Evolutionary conservation across 1,140 invertebrate species (phyloP).

Genomic region (Heliconius himera): DNA sequence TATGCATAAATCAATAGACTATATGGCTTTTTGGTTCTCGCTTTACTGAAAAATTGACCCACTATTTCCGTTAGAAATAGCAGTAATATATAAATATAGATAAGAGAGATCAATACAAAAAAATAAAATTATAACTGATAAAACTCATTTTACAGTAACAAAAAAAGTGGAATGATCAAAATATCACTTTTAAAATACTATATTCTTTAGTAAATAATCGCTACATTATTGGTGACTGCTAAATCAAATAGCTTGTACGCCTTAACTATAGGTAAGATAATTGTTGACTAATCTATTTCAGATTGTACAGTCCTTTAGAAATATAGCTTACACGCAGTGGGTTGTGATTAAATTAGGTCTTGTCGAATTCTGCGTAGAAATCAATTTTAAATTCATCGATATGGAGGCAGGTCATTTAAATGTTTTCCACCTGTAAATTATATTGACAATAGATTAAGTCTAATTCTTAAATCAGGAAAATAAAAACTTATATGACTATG

Average conservation of each 20-base stretch:
- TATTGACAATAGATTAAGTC: neutral
- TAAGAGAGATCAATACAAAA: too few relatives aligned
- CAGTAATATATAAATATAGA: too few relatives aligned
- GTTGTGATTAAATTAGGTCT: constrained; percentile 36
- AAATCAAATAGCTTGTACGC: constrained; percentile 27
- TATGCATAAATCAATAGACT: neutral
- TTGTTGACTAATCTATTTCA: constrained; percentile 45
- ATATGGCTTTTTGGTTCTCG: neutral
- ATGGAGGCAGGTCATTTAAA: constrained; percentile 28
- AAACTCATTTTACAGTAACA: neutral
- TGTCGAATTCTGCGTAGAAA: constrained; percentile 21
- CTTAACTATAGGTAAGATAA: constrained; percentile 35
- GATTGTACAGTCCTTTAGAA: constrained; percentile 39
- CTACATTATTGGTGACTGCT: neutral
- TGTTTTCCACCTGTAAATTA: constrained; percentile 14
- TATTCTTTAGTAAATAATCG: neutral
- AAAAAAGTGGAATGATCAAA: neutral
- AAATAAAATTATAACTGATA: neutral
- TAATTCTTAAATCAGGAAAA: neutral
- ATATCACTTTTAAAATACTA: neutral
- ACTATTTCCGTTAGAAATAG: neutral
- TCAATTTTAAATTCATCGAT: constrained; percentile 32
- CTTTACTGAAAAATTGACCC: neutral
- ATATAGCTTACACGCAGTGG: constrained; percentile 38
- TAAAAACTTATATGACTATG: neutral